Evolutionary conservation across 2,797 vertebrate genomes (phyloP).

Genomic region (Pipistrellus pygmaeus): DNA sequence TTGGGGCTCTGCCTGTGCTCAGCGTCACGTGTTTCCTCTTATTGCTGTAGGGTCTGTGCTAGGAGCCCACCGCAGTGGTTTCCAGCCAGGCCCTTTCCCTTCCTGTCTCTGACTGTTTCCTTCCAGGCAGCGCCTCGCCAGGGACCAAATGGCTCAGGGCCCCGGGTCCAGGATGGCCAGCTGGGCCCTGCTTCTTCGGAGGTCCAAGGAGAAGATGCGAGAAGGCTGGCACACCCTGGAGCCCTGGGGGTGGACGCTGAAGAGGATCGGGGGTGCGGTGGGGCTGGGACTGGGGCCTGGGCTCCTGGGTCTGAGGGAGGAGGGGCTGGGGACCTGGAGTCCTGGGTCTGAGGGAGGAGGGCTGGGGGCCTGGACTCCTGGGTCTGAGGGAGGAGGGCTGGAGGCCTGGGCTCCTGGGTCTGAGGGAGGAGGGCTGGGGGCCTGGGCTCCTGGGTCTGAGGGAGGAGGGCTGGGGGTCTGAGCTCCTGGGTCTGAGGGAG

Average conservation of each 20-base stretch:
- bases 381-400: too few species aligned
- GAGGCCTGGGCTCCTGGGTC: not conserved
- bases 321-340: rapidly evolving
- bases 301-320: slow-evolving; percentile 81
- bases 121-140: slow-evolving; percentile 54
- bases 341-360: not conserved
- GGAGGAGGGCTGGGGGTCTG: too few species aligned
- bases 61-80: rapidly evolving
- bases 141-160: not conserved
- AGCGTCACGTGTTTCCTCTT: not conserved
- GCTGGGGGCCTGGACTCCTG: not conserved
- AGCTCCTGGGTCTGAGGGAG: too few species aligned
- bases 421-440: not conserved
- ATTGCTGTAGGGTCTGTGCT: not conserved
- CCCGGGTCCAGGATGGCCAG: not conserved
- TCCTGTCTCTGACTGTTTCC: not conserved
- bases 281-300: slow-evolving; percentile 36
- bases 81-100: not conserved
- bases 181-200: slow-evolving; percentile 54
- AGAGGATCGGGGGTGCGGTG: slow-evolving; percentile 74
- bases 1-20: not conserved
- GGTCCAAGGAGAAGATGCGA: slow-evolving; percentile 39
- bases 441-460: not conserved
- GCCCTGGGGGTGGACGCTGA: slow-evolving; percentile 78
- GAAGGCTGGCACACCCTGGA: not conserved